Conservation (phyloP, 1,140 invertebrate genomes). For the Apis dorsata region DNA sequence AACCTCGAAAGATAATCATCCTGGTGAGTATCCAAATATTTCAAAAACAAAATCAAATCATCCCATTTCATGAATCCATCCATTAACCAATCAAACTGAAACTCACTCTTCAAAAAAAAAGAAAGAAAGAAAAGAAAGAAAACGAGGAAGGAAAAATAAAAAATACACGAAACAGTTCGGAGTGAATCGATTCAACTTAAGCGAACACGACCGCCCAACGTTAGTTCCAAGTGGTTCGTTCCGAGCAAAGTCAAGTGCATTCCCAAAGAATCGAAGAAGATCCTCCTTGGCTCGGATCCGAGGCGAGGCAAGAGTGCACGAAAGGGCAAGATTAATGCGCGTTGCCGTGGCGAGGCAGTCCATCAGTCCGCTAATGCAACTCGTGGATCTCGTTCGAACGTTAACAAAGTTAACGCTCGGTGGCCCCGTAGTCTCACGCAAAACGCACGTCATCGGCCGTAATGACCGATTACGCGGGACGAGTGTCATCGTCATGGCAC, state of each 20-base stretch:
- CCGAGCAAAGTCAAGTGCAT: constrained; percentile 5
- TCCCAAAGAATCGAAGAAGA: constrained; percentile 13
- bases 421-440: constrained; percentile 68
- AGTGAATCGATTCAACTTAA: background rate
- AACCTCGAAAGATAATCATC: too few relatives aligned
- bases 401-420: constrained; percentile 61
- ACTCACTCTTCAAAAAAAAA: background rate
- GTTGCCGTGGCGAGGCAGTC: constrained; percentile 24
- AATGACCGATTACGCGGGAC: constrained; percentile 78
- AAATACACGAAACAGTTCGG: background rate
- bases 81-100: background rate
- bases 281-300: constrained; percentile 6
- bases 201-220: background rate
- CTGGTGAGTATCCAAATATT: too few relatives aligned
- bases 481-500: constrained; percentile 66
- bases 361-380: constrained; percentile 63
- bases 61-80: too few relatives aligned
- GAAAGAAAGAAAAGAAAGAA: background rate
- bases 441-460: constrained; percentile 79
- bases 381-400: constrained; percentile 73
- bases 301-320: background rate
- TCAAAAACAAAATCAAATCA: too few relatives aligned
- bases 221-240: too few relatives aligned
- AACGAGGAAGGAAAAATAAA: background rate
- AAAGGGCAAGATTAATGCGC: constrained; percentile 41